Evolutionary conservation across 2,888 invertebrate genomes (phyloP).

Genomic region (Nomada ferruginata): DNA sequence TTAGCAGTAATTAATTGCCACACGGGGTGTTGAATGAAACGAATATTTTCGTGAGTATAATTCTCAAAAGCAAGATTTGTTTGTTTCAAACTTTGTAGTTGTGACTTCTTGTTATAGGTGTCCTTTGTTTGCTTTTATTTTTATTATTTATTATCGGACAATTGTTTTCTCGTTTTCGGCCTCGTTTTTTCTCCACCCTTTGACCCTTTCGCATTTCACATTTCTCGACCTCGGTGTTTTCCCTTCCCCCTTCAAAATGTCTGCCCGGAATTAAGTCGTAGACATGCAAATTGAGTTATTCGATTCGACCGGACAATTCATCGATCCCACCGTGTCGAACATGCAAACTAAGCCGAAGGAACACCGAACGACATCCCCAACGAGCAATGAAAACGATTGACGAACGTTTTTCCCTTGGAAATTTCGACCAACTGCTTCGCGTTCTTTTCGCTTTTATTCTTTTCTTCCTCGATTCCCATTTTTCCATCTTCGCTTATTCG

Average conservation of each 20-base stretch:
- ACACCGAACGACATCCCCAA: not conserved
- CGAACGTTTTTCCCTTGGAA: not conserved
- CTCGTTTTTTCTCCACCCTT: too few species aligned
- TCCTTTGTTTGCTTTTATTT: too few species aligned
- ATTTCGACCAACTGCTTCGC: not conserved
- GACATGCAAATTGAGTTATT: slow-evolving; percentile 47
- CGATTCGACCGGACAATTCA: slow-evolving; percentile 31
- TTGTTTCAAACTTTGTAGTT: too few species aligned
- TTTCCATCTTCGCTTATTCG: too few species aligned
- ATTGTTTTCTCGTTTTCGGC: too few species aligned
- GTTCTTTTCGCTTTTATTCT: slow-evolving; percentile 4
- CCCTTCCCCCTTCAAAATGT: not conserved
- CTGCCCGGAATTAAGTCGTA: slow-evolving; percentile 32
- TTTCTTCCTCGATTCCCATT: not conserved
- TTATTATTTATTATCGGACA: too few species aligned
- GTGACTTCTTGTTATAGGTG: not conserved
- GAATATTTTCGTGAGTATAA: slow-evolving; percentile 28
- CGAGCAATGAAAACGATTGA: slow-evolving; percentile 20
- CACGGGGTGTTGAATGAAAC: not conserved
- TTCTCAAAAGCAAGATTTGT: not conserved
- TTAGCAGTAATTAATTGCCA: slow-evolving; percentile 6
- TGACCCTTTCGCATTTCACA: not conserved
- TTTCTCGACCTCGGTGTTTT: not conserved
- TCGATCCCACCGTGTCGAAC: slow-evolving; percentile 22
- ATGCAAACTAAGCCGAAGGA: slow-evolving; percentile 29